phyloP scores from a whole-genome alignment of 1,140 invertebrate species.

The Helicorthomorpha holstii region DNA sequence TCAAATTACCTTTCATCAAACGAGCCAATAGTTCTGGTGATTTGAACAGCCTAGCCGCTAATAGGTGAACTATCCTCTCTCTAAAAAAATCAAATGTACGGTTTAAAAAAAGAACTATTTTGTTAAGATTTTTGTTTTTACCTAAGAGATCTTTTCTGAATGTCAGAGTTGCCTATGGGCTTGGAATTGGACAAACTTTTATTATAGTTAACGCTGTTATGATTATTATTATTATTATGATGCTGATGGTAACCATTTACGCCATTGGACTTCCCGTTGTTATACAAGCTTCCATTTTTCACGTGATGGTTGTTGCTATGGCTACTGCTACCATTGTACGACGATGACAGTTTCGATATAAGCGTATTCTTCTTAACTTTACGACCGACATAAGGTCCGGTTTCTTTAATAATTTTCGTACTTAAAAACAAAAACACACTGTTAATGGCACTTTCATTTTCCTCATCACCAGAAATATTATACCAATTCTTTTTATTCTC shows the following conservation, averaged over 20 bases:
- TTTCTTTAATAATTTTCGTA: slow-evolving; percentile 77
- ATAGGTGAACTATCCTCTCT: slow-evolving; percentile 78
- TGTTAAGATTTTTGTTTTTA: slow-evolving; percentile 22
- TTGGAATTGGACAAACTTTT: slow-evolving; percentile 22
- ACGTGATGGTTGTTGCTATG: slow-evolving; percentile 12
- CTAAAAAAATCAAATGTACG: slow-evolving; percentile 32
- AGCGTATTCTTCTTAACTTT: slow-evolving; percentile 35
- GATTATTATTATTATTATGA: slow-evolving; percentile 8
- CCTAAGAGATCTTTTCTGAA: slow-evolving; percentile 50
- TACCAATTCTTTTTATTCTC: slow-evolving; percentile 85
- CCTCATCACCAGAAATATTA: background rate
- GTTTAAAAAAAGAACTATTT: slow-evolving; percentile 6
- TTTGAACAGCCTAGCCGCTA: slow-evolving; percentile 79
- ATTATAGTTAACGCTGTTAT: slow-evolving; percentile 17
- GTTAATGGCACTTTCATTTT: background rate
- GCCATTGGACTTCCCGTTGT: background rate
- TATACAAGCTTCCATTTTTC: slow-evolving; percentile 8
- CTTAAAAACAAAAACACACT: slow-evolving; percentile 31
- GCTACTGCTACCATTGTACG: slow-evolving; percentile 11
- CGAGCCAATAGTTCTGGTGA: slow-evolving; percentile 71
- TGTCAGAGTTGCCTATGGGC: slow-evolving; percentile 33
- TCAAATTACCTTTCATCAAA: slow-evolving; percentile 63
- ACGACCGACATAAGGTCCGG: slow-evolving; percentile 70
- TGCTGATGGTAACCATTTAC: background rate
- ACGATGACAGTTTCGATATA: background rate